phyloP scores from a whole-genome alignment of 2,797 vertebrate genomes.

The Sciurus vulgaris region DNA sequence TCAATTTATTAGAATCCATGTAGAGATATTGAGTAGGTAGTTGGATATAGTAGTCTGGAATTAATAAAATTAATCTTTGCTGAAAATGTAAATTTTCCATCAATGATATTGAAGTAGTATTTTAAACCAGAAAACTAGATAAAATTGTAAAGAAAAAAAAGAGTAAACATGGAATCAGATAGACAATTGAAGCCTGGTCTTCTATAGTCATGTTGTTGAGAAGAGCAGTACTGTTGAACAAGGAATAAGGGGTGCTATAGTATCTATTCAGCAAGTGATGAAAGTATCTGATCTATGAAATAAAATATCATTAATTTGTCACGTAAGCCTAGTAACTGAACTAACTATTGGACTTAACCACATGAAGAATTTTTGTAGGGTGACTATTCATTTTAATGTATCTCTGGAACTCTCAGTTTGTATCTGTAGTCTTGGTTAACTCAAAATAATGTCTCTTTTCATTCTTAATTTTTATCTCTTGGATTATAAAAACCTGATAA shows the following conservation, averaged over 20 bases:
- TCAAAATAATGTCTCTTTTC: not conserved
- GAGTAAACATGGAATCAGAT: not conserved
- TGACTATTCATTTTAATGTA: not conserved
- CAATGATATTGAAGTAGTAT: not conserved
- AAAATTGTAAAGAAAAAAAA: conserved; percentile 29
- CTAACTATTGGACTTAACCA: not conserved
- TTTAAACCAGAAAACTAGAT: not conserved
- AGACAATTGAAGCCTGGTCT: not conserved
- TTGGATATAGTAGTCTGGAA: not conserved
- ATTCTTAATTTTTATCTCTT: not conserved
- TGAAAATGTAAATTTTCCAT: conserved; percentile 13
- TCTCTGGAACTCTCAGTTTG: not conserved
- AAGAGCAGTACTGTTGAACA: not conserved
- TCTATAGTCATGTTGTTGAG: not conserved
- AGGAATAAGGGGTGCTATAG: not conserved
- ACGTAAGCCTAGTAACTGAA: not conserved
- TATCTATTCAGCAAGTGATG: not conserved
- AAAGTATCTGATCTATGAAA: not conserved
- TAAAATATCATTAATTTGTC: not conserved
- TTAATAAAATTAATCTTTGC: not conserved
- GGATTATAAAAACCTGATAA: not conserved
- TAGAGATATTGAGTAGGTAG: not conserved
- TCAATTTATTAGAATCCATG: conserved; percentile 54
- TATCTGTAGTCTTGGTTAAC: not conserved
- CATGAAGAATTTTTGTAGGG: not conserved